Evolutionary conservation across 2,797 vertebrate species (phyloP), one percentile per base, ranked within the genome.

Genomic region (Rallus crepitans): DNA sequence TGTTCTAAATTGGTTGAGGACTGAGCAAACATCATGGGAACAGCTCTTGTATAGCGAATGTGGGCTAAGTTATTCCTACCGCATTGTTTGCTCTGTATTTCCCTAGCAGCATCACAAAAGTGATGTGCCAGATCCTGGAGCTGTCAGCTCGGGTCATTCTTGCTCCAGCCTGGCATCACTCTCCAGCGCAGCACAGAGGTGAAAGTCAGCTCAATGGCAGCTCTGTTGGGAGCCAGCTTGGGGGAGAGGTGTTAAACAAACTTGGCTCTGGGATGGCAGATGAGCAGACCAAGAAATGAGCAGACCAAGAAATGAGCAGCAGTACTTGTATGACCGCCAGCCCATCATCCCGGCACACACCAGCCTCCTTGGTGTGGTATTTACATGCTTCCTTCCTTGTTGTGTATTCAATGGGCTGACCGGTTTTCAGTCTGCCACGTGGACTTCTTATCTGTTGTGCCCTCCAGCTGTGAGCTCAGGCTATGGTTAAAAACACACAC

Each of bases 1-100:
- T 11, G 57, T 31, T 84, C 94, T 96, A 89, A 95, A 95, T 91
- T 73, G 92, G 88, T 73, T n/a, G 24, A 75, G 71, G 77, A 40
- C 93, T 52, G 68, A 81, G 88, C 81, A 92, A 55, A 88, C 90
- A 69, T 66, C 93, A 83, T 91, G 96, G 95, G 96, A 96, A 95
- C 66, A 48, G 88, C 94, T 87, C 94, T 90, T 11, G 1, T 23
- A 0, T 1, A 69, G 73, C 6, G 2, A 37, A 37, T 84, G 79
- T 35, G 79, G 82, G 82, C 71, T 93, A 52, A 86, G 47, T 47
- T 76, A 61, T 87, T 95, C 94, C 93, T 89, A 17, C 11, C 3
- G 84, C 81, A 72, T 83, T 96, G 87, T 95, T 94, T 47, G 37
- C 84, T 87, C 81, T 13, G 0, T 42, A 23, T 86, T 91, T 96